Base-by-base conservation (phyloP, 2,113 vertebrate genomes). In the Ptilorrhoa leucosticta region DNA sequence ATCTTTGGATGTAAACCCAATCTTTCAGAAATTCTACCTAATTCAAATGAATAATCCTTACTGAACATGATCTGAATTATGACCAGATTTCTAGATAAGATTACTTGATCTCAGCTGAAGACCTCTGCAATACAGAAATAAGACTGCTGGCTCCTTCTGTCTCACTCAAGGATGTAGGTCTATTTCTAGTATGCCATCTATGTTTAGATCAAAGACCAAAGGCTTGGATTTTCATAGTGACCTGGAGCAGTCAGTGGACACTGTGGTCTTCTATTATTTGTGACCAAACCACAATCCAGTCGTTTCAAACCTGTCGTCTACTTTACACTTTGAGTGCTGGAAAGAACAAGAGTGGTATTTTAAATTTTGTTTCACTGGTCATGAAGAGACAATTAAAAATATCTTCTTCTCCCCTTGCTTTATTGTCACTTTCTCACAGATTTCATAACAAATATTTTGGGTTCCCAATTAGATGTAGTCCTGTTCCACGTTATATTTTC, bases 21-120 rank as follows among this genome's bases (percentile, higher is more conserved):
- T 96, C 79, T 95, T 96, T 96, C 81, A 94, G 91, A 95, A 97
- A 93, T 93, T 93, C 68, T 93, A 47, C 68, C 64, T 78, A 54
- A 92, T 96, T 45, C 65, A 94, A 89, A 51, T 57, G 16, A 92
- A 84, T 92, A 96, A 96, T 92, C 54, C 6, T 89, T 91, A 64
- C 73, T 91, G 90, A 97, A 94, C 30, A 20, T 90, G 33, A 71
- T 96, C 76, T 92, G 85, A 94, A 89, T 96, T 96, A 83, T 51
- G 65, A 50, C 57, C 40, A 94, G 89, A 89, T 92, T 90, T 40
- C 72, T 96, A 35, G 12, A 48, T 73, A 71, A 86, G 79, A 82
- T 96, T 94, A 65, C 54, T 63, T 66, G 85, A 89, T 91, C 48
- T 56, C 42, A 61, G 37, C 5, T 76, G 90, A 95, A 94, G 78